These are phyloP conservation scores for Morinoia aosen DNA, from an alignment of 2,888 invertebrate species.

Conservation along the genomic window DNA sequence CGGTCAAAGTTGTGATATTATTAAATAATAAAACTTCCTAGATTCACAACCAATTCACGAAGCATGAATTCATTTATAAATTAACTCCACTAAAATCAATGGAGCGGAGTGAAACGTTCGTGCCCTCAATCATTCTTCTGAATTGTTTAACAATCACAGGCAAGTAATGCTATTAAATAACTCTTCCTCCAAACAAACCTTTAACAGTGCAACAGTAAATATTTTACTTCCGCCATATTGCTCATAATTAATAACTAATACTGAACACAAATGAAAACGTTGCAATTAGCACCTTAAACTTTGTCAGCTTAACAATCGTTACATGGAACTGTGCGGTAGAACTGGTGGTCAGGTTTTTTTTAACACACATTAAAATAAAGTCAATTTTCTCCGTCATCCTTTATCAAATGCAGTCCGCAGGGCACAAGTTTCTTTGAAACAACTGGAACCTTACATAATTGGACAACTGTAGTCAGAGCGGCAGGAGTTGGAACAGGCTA, in stretches of 20 bases:
- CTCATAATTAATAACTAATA: neutral
- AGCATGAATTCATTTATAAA: neutral
- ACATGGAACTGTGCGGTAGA: neutral
- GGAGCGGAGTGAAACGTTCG: neutral
- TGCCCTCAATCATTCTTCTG: neutral
- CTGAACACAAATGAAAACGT: neutral
- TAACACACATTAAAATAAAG: no score
- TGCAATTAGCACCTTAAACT: neutral
- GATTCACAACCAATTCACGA: neutral
- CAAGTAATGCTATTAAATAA: neutral
- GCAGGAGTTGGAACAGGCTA: no score
- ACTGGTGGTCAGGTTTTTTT: neutral
- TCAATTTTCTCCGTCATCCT: no score
- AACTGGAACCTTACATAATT: no score
- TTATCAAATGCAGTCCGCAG: no score
- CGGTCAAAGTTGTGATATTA: no score
- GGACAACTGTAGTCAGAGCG: no score
- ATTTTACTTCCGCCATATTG: neutral
- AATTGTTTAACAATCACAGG: neutral
- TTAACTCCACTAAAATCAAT: no score
- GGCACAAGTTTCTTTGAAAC: no score
- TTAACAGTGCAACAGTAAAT: neutral
- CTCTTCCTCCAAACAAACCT: neutral
- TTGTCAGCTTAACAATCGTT: neutral
- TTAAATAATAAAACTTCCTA: no score